Conservation (phyloP, 2,113 vertebrate genomes). For the Baryphthengus martii region DNA sequence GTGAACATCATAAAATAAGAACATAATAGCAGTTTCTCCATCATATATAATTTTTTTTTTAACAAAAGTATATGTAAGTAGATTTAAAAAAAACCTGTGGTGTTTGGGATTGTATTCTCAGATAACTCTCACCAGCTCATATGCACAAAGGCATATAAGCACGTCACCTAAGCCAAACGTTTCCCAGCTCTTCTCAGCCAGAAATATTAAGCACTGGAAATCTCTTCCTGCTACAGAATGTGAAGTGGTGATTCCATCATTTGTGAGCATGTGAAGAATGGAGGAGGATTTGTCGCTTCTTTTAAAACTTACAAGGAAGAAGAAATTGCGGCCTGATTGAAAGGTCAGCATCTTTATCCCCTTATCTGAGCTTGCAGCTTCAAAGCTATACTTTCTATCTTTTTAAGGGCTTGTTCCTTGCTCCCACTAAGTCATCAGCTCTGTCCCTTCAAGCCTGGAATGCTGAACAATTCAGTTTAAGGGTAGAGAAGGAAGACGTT, state of each 20-base stretch:
- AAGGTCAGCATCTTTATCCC: background rate
- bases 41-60: background rate
- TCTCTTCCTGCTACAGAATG: background rate
- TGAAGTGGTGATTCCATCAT: background rate
- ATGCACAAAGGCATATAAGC: background rate
- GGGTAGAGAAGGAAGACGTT: background rate
- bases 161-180: fast-evolving
- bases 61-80: too few relatives aligned
- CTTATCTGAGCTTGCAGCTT: background rate
- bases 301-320: background rate
- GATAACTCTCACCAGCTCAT: background rate
- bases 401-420: background rate
- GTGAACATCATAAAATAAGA: background rate
- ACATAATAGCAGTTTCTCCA: background rate
- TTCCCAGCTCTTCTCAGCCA: background rate
- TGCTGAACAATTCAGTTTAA: background rate
- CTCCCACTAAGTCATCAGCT: background rate
- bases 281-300: background rate
- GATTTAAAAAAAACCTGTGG: background rate
- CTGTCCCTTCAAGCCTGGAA: background rate
- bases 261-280: background rate
- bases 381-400: background rate
- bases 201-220: background rate
- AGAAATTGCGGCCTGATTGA: background rate
- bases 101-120: background rate